Evolutionary conservation across 2,113 vertebrate genomes (phyloP).

Genomic region (Setophaga petechia): DNA sequence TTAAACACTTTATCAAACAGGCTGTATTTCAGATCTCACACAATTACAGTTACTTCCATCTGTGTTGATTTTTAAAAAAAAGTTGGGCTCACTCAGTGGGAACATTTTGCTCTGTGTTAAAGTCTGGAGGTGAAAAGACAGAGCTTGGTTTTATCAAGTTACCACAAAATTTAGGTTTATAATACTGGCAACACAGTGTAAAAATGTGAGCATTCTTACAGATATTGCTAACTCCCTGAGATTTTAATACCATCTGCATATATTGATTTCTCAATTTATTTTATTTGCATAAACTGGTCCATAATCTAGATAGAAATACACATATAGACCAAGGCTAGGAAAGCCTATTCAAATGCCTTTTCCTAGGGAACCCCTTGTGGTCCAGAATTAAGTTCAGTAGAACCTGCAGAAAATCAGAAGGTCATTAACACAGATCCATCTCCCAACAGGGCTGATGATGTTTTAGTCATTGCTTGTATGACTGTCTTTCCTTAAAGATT

Average conservation of each 20-base stretch:
- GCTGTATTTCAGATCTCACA: neutral
- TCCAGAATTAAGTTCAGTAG: neutral
- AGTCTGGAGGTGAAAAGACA: neutral
- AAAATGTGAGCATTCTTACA: neutral
- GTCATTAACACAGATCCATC: neutral
- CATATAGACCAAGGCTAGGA: neutral
- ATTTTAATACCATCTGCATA: neutral
- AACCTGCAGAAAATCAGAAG: neutral
- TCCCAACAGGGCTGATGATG: neutral
- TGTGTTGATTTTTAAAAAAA: neutral
- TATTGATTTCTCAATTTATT: neutral
- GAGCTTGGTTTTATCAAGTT: neutral
- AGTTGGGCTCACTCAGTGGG: neutral
- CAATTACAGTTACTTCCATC: neutral
- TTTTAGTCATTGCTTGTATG: neutral
- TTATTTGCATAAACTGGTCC: neutral
- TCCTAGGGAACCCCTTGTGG: neutral
- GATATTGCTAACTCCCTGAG: accelerated
- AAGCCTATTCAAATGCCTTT: neutral
- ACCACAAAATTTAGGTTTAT: neutral
- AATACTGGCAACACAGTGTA: neutral
- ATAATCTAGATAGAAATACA: neutral
- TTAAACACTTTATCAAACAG: neutral
- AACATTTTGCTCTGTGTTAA: neutral
- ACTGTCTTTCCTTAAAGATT: neutral